A percentile compares a stretch with the other conserved stretches of the same genome.
Evolutionary conservation across 2,888 invertebrate species (phyloP).

Genomic region (Cepaea hortensis): DNA sequence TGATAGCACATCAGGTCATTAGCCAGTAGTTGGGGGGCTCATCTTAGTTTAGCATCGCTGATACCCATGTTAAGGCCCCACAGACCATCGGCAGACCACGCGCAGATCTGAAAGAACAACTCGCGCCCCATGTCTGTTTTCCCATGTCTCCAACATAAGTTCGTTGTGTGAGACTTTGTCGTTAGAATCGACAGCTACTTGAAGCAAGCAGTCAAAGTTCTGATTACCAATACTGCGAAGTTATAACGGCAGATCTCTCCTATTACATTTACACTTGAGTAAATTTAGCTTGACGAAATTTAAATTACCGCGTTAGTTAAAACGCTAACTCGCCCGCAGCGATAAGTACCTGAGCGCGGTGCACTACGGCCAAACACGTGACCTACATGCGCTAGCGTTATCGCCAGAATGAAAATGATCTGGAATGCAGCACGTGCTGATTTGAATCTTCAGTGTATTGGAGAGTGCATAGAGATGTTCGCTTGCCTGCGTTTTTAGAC

Average conservation of each 20-base stretch:
- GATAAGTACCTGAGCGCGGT: not conserved
- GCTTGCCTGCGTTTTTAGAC: too few relatives aligned
- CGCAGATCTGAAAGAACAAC: not conserved
- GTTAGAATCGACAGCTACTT: not conserved
- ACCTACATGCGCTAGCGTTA: not conserved
- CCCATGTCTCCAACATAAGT: slow-evolving; percentile 2
- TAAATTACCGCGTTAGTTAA: slow-evolving; percentile 15
- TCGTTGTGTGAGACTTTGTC: not conserved
- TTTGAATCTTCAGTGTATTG: not conserved
- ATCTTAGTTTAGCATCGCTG: not conserved
- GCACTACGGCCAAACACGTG: not conserved
- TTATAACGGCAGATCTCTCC: not conserved
- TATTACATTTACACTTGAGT: slow-evolving; percentile 6
- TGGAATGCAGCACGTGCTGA: slow-evolving; percentile 1
- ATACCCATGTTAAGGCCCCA: not conserved
- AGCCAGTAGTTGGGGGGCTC: slow-evolving; percentile 12
- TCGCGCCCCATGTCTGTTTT: not conserved
- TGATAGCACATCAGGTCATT: slow-evolving; percentile 3
- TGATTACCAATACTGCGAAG: not conserved
- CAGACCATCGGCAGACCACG: not conserved
- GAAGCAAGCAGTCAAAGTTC: not conserved
- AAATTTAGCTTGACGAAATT: slow-evolving; percentile 4
- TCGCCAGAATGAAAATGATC: slow-evolving; percentile 15
- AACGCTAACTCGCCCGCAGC: slow-evolving; percentile 29
- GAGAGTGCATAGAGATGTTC: not conserved